Percentiles rank a stretch among this genome's conserved stretches.
Conservation (phyloP, 2,888 invertebrate genomes). For the Mythimna ferrago region DNA sequence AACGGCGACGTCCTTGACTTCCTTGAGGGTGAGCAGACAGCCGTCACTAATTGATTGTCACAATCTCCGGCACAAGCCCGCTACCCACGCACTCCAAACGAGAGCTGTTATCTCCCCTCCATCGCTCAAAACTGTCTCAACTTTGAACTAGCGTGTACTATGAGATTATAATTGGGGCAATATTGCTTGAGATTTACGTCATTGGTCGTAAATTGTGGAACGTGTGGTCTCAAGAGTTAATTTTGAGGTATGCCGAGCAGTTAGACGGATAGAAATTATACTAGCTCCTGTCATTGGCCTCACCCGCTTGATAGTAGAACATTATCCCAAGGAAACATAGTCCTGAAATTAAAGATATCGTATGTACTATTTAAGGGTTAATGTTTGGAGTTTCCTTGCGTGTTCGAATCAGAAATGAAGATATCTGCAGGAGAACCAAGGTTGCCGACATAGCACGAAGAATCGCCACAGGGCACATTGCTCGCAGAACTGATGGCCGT, state of each 20-base stretch:
- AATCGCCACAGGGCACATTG: too few species aligned
- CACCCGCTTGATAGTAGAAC: too few species aligned
- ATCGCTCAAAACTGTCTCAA: conserved; percentile 52
- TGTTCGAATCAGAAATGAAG: too few species aligned
- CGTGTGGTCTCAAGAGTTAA: background rate
- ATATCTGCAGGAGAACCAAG: too few species aligned
- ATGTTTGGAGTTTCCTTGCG: too few species aligned
- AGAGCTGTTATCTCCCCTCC: conserved; percentile 46
- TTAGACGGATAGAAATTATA: background rate
- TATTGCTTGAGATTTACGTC: conserved; percentile 41
- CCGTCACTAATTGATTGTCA: conserved; percentile 50
- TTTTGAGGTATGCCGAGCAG: background rate
- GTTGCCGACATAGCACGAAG: too few species aligned
- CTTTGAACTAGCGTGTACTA: conserved; percentile 28
- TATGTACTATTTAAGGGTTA: too few species aligned
- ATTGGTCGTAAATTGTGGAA: background rate
- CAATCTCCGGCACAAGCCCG: conserved; percentile 41
- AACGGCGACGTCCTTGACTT: conserved; percentile 41
- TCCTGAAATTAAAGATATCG: too few species aligned
- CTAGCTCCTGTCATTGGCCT: too few species aligned
- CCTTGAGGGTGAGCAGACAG: conserved; percentile 25
- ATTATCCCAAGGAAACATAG: too few species aligned
- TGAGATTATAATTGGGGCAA: conserved; percentile 46
- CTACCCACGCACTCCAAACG: conserved; percentile 31
- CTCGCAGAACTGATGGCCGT: too few species aligned